These are phyloP conservation scores for Oryzaephilus surinamensis DNA, from an alignment of 1,140 invertebrate species.

Conservation along the genomic window DNA sequence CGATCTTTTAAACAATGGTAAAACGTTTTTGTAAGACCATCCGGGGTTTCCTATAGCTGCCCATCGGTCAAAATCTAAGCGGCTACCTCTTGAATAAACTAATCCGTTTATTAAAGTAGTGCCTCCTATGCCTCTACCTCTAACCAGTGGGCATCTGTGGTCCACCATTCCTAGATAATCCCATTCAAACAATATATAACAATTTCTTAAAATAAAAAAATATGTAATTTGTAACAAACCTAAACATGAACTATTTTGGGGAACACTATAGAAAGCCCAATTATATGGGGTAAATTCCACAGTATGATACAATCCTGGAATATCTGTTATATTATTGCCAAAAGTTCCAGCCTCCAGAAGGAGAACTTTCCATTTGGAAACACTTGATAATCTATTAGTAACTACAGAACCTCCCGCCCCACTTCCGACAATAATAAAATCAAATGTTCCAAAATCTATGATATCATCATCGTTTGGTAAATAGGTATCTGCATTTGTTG, in stretches of 20 bases:
- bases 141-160: conserved; percentile 20
- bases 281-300: too few species aligned
- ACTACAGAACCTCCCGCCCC: conserved; percentile 42
- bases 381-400: conserved; percentile 60
- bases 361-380: conserved; percentile 52
- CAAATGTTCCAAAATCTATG: conserved; percentile 8
- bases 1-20: conserved; percentile 49
- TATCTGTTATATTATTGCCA: conserved; percentile 59
- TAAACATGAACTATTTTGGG: too few species aligned
- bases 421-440: conserved; percentile 21
- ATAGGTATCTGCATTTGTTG: too few species aligned
- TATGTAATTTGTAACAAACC: too few species aligned
- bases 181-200: too few species aligned
- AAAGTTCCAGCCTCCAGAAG: conserved; percentile 54
- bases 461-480: too few species aligned
- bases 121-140: conserved; percentile 48
- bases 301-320: too few species aligned
- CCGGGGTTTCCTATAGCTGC: conserved; percentile 44
- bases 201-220: too few species aligned
- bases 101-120: conserved; percentile 61
- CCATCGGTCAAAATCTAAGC: conserved; percentile 59
- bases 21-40: too few species aligned
- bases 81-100: conserved; percentile 61
- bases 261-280: too few species aligned
- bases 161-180: conserved; percentile 11